Percentiles rank a stretch among this genome's conserved stretches.
These are phyloP conservation scores for Pachycephus smyrnensis DNA, from an alignment of 2,888 invertebrate species.

Conservation along the genomic window DNA sequence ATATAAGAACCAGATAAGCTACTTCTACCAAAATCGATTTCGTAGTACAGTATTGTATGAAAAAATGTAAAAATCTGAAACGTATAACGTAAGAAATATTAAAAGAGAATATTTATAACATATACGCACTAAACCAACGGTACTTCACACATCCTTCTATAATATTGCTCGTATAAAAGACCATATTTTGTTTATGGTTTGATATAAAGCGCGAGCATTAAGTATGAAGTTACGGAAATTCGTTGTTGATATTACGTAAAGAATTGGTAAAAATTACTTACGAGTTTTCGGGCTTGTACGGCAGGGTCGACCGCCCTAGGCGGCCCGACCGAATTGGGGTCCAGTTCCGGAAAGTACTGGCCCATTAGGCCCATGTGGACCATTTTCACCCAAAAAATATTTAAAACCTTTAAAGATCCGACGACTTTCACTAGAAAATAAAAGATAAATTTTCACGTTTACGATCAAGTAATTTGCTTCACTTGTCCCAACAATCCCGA, in stretches of 20 bases:
- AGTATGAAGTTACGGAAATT: neutral
- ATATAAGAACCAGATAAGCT: neutral
- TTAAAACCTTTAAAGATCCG: neutral
- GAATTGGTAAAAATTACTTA: constrained; percentile 33
- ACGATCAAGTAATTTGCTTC: neutral
- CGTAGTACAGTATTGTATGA: neutral
- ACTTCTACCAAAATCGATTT: neutral
- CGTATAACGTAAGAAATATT: neutral
- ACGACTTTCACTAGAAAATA: neutral
- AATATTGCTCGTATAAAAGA: neutral
- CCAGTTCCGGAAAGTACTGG: constrained; percentile 47
- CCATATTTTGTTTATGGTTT: neutral
- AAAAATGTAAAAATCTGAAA: neutral
- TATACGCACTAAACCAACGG: neutral
- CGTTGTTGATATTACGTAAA: neutral
- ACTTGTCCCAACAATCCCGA: neutral
- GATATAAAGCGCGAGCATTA: neutral
- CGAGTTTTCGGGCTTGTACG: constrained; percentile 44
- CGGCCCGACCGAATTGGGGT: constrained; percentile 40
- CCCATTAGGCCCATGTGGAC: constrained; percentile 44
- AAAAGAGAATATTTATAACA: neutral
- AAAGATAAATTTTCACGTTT: too few relatives aligned
- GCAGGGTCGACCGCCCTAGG: constrained; percentile 40
- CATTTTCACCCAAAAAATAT: constrained; percentile 26
- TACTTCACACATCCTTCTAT: neutral